Evolutionary conservation across 23 tunicate genomes (phyloP).

Genomic region (Halocynthia aurantium): DNA sequence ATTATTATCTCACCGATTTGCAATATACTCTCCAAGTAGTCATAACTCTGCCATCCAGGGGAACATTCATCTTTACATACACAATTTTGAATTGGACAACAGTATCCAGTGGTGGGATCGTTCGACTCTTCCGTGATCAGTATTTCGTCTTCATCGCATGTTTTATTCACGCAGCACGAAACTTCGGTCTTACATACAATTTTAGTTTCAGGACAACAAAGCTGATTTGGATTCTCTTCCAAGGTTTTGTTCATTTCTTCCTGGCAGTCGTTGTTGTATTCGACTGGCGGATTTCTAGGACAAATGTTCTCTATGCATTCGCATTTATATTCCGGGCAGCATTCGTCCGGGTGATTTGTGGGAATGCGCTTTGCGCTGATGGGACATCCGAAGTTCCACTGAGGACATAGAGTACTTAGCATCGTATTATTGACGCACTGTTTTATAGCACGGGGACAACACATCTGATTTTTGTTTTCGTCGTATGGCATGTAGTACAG

Average conservation of each 20-base stretch:
- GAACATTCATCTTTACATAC: conserved; percentile 22
- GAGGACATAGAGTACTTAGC: conserved; percentile 10
- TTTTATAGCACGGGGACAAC: conserved; percentile 18
- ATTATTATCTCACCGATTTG: conserved; percentile 20
- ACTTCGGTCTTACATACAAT: conserved; percentile 14
- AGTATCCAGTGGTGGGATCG: conserved; percentile 15
- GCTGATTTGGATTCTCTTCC: conserved; percentile 35
- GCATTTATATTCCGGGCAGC: conserved; percentile 40
- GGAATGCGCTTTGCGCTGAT: background rate
- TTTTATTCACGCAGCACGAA: conserved; percentile 15
- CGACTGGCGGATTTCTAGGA: background rate
- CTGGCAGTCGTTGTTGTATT: conserved; percentile 13
- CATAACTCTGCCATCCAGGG: conserved; percentile 16
- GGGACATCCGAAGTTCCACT: conserved; percentile 34
- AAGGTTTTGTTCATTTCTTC: conserved; percentile 11
- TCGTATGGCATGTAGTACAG: conserved; percentile 1
- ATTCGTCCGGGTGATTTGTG: conserved; percentile 4
- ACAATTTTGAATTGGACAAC: conserved; percentile 37
- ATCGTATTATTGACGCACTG: conserved; percentile 21
- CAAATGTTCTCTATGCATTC: conserved; percentile 12
- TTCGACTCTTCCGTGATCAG: background rate
- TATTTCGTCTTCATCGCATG: conserved; percentile 29
- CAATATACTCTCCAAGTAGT: background rate
- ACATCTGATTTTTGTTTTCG: conserved; percentile 23
- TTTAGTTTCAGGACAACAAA: conserved; percentile 37